Percentiles rank a stretch among this genome's conserved stretches.
These are phyloP conservation scores for Apodemia zela DNA, from an alignment of 2,888 invertebrate genomes.

Conservation along the genomic window DNA sequence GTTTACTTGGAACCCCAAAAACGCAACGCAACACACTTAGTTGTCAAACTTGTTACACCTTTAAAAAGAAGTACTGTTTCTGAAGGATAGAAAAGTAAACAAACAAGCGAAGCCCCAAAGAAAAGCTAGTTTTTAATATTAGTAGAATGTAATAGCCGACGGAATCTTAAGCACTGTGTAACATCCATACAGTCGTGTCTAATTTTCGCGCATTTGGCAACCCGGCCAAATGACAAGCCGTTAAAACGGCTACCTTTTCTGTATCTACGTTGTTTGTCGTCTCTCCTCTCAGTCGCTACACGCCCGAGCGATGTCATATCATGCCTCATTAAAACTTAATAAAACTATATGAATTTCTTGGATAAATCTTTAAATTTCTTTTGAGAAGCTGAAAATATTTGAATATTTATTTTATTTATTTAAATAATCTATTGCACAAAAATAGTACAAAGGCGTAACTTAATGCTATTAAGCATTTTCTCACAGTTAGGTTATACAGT, in stretches of 20 bases:
- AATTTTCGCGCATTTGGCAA: slow-evolving; percentile 31
- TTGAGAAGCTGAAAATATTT: no score
- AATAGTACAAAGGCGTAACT: no score
- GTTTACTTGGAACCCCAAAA: no score
- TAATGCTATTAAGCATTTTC: no score
- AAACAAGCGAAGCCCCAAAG: no score
- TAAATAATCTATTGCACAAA: no score
- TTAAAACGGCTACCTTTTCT: slow-evolving; percentile 26
- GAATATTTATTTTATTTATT: no score
- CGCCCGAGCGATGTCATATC: not conserved
- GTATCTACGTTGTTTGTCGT: slow-evolving; percentile 20
- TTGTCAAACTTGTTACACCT: no score
- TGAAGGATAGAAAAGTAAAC: not conserved
- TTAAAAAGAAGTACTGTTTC: no score
- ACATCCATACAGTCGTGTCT: slow-evolving; percentile 23
- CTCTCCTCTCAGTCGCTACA: not conserved
- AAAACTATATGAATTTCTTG: not conserved
- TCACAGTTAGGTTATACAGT: no score
- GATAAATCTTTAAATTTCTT: no score
- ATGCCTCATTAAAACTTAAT: slow-evolving; percentile 13
- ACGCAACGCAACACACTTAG: no score
- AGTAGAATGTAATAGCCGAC: not conserved
- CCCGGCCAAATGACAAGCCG: slow-evolving; percentile 31
- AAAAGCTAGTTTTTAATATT: not conserved
- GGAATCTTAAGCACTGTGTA: slow-evolving; percentile 20